Evolutionary conservation across 2,888 invertebrate species (phyloP), one percentile per base, ranked within the genome.

Genomic region (Hydroisotoma schaefferi): DNA sequence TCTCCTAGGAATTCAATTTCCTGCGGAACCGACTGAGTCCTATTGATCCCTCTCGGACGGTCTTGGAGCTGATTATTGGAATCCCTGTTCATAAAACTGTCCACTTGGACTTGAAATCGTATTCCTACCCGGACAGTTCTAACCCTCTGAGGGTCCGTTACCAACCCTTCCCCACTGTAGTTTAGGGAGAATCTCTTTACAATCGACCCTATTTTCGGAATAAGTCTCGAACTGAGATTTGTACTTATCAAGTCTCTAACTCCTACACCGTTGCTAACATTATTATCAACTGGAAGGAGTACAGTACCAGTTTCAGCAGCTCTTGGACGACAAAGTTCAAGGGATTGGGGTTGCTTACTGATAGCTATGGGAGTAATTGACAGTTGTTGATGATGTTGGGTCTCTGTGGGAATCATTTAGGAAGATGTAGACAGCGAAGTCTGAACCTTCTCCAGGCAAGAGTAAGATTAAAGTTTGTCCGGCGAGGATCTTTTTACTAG

Each of bases 151-250:
- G 57, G 22, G 46, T 66, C 66, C 8, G 63, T 66, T 20, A 66
- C 63, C n/a, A 63, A 44, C 5, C 66, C 66, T 53, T 66, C 66
- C 12, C 63, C 62, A 49, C 55, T 56, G 55, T 66, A 66, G 56
- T 66, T 66, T 8, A 66, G 46, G 57, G 63, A 63, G 56, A 66
- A 66, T 29, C 66, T 53, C 43, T 66, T 66, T n/a, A 60, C 66
- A 26, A 66, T 63, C 15, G 66, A 62, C 29, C 66, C 66, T n/a
- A 63, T 38, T 48, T 63, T 63, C 48, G 63, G 63, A 27, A 63
- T 59, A 15, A 63, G 33, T 22, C 59, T 46, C 18, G 48, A 49
- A 28, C 49, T 49, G 43, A 58, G 18, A 43, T 51, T 49, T 20
- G 46, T 38, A 22, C 40, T 33, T 25, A 57, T 58, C 22, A 59